Evolutionary conservation across 2,888 invertebrate species (phyloP), one percentile per base, ranked within the genome.

Genomic region (Halictus ligatus): DNA sequence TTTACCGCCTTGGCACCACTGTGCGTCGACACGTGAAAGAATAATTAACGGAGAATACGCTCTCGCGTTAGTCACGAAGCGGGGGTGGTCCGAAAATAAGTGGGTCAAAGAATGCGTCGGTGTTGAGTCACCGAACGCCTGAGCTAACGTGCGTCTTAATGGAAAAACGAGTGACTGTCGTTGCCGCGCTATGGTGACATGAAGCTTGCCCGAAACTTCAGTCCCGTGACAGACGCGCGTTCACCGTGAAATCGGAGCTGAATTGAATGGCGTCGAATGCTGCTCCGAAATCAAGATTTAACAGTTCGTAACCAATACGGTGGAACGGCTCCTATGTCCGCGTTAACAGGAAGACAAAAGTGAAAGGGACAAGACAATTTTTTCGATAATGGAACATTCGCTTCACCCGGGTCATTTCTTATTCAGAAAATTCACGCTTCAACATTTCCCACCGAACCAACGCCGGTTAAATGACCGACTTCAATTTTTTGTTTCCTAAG

Each of bases 221-320:
- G 21, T 40, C 50, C 25, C 8, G 13, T 58, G 1, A 50, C 13
- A 71, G 60, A 0, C 13, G 25, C 60, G 25, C 60, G 60, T 25
- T 25, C 78, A 67, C 89, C 75, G 81, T 90, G 84, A 90, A 90
- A 90, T 86, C 76, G 84, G 67, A 83, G 77, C 48, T 71, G 76
- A 78, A 74, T 78, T 74, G 64, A 35, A 67, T 25, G 18, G 71
- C 48, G 64, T 21, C 54, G 54, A 54, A 54, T 8, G 21, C 8
- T 21, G 54, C 8, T 54, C 54, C 8, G 8, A 3, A 54, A 54
- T 54, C 54, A 54, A 54, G 54, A 54, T 54, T 7, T 21, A 54
- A 54, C 54, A 8, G 54, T 54, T 54, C 21, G 8, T 21, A 54
- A 54, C 54, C 54, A 54, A 18, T 21, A 54, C 54, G 21, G 21